A percentile compares a stretch with the other conserved stretches of the same genome.
Evolutionary conservation across 1,140 invertebrate genomes (phyloP).

Genomic region (Macrocentrus cingulum): DNA sequence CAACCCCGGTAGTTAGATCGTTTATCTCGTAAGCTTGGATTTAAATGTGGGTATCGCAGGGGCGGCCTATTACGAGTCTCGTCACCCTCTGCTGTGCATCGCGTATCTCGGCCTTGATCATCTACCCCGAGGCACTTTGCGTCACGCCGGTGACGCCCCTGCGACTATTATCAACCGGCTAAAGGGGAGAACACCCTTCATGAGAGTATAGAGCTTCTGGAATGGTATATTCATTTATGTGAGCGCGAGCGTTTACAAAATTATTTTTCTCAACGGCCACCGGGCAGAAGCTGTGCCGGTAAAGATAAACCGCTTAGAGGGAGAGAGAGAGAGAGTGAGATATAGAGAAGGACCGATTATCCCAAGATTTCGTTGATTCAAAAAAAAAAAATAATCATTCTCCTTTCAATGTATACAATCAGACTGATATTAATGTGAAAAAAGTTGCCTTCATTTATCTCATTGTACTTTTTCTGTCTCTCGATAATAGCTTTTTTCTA

Average conservation of each 20-base stretch:
- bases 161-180: slow-evolving; percentile 20
- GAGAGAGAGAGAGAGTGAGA: slow-evolving; percentile 9
- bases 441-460: no score
- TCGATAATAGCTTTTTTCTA: no score
- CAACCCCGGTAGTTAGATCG: slow-evolving; percentile 47
- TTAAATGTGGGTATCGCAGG: slow-evolving; percentile 42
- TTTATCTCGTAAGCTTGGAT: slow-evolving; percentile 50
- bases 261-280: slow-evolving; percentile 16
- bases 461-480: no score
- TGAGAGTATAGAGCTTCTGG: no score
- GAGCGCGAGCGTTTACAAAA: slow-evolving; percentile 18
- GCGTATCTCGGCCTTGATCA: neutral
- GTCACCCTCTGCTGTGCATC: slow-evolving; percentile 1
- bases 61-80: slow-evolving; percentile 16
- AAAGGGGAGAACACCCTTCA: neutral
- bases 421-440: no score
- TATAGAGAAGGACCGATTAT: slow-evolving; percentile 19
- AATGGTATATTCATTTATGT: slow-evolving; percentile 3
- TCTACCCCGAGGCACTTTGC: slow-evolving; percentile 26
- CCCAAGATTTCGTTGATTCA: slow-evolving; percentile 11
- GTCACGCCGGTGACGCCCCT: slow-evolving; percentile 20
- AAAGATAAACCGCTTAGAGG: slow-evolving; percentile 27
- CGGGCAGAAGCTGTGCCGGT: slow-evolving; percentile 11
- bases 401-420: no score
- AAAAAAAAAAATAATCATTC: no score